Evolutionary conservation across 1,140 invertebrate species (phyloP).

Genomic region (Lineus longissimus): DNA sequence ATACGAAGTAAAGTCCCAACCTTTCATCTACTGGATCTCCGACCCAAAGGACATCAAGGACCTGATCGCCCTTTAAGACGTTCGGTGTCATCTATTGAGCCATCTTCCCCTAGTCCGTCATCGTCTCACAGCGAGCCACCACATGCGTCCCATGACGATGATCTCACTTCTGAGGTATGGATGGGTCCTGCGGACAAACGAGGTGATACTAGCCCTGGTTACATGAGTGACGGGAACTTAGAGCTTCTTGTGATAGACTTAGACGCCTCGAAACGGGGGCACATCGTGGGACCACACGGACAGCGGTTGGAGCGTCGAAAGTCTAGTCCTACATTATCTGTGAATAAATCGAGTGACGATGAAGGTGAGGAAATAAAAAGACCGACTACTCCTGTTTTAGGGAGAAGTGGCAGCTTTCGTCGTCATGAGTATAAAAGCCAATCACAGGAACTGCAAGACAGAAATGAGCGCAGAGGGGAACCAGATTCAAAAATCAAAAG

Average conservation of each 20-base stretch:
- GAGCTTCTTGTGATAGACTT: background rate
- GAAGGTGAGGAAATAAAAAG: slow-evolving; percentile 12
- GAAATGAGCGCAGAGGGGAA: slow-evolving; percentile 11
- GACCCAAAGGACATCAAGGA: background rate
- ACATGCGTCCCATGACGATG: slow-evolving; percentile 16
- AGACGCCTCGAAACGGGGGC: background rate
- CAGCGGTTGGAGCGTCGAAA: slow-evolving; percentile 32
- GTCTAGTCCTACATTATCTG: slow-evolving; percentile 37
- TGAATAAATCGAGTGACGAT: slow-evolving; percentile 33
- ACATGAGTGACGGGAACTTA: background rate
- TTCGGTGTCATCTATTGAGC: background rate
- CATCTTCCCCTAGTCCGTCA: slow-evolving; percentile 29
- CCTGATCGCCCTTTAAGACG: background rate
- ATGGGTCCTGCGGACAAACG: slow-evolving; percentile 39
- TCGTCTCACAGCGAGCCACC: slow-evolving; percentile 18
- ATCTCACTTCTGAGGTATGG: slow-evolving; percentile 37
- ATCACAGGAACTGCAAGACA: slow-evolving; percentile 6
- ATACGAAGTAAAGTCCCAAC: background rate
- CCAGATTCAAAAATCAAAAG: slow-evolving; percentile 31
- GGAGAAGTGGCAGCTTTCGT: background rate
- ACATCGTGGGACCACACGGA: slow-evolving; percentile 28
- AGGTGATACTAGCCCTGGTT: background rate
- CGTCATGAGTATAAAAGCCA: background rate
- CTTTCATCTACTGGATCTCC: background rate
- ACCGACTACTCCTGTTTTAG: background rate